Conservation (phyloP, 2,113 vertebrate genomes). For the Onychostoma macrolepis region DNA sequence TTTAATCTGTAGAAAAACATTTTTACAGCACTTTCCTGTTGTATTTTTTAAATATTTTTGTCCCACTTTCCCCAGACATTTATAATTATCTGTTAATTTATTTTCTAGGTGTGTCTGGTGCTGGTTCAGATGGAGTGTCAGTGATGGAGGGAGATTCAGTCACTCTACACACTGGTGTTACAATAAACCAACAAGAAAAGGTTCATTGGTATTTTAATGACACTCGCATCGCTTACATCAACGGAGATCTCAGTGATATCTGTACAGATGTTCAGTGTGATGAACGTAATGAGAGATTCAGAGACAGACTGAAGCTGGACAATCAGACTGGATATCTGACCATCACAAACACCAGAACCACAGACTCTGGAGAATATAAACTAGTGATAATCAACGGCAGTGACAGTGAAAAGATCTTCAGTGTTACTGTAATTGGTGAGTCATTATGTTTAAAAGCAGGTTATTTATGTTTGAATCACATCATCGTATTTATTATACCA, state of each 20-base stretch:
- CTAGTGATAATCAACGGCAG: rapidly evolving
- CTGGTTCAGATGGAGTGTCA: not conserved
- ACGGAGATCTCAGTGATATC: not conserved
- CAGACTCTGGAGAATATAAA: not conserved
- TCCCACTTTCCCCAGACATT: not conserved
- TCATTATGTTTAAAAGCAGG: not conserved
- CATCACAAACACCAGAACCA: not conserved
- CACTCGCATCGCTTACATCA: rapidly evolving
- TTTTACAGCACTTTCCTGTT: too few relatives aligned
- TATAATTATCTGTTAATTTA: not conserved
- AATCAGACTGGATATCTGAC: not conserved
- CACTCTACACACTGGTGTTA: not conserved
- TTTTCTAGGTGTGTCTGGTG: not conserved
- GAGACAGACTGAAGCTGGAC: not conserved
- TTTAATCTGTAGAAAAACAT: not conserved
- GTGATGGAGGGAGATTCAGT: not conserved
- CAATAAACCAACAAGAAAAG: not conserved
- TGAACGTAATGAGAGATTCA: not conserved
- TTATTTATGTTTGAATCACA: not conserved
- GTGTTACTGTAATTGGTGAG: not conserved
- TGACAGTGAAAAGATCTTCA: not conserved
- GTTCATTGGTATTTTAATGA: not conserved
- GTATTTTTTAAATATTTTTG: too few relatives aligned
- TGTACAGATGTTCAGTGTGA: not conserved
- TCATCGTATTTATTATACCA: not conserved